Evolutionary conservation across 2,888 invertebrate species (phyloP).

Genomic region (Chloroclysta siterata): DNA sequence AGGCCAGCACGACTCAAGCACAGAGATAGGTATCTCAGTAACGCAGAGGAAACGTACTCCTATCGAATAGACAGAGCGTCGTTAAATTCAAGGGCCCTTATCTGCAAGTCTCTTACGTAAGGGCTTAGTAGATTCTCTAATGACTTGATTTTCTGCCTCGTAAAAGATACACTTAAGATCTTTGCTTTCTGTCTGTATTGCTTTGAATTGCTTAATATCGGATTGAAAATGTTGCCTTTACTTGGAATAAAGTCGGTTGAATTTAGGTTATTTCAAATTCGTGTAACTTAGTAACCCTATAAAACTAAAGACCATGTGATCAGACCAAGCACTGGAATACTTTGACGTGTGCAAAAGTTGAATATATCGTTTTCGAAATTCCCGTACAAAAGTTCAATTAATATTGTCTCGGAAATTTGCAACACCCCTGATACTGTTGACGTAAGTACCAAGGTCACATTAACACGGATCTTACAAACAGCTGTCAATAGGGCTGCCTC

Average conservation of each 20-base stretch:
- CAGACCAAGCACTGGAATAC: too few species aligned
- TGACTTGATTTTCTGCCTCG: slow-evolving; percentile 70
- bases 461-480: too few species aligned
- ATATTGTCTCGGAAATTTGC: too few species aligned
- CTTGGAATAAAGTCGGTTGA: not conserved
- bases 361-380: too few species aligned
- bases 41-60: slow-evolving; percentile 51
- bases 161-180: slow-evolving; percentile 53
- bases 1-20: slow-evolving; percentile 13
- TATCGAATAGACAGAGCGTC: slow-evolving; percentile 67
- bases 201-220: slow-evolving; percentile 30
- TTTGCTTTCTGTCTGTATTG: slow-evolving; percentile 34
- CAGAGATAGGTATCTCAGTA: slow-evolving; percentile 30
- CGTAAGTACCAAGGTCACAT: too few species aligned
- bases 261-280: not conserved
- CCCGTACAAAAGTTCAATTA: too few species aligned
- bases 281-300: too few species aligned
- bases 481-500: too few species aligned
- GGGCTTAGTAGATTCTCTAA: slow-evolving; percentile 67
- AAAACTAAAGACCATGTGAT: too few species aligned
- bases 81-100: slow-evolving; percentile 69
- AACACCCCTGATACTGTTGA: too few species aligned
- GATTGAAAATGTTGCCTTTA: slow-evolving; percentile 8
- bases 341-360: too few species aligned
- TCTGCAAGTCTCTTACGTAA: slow-evolving; percentile 67